Percentiles rank a stretch among this genome's conserved stretches.
phyloP scores from a whole-genome alignment of 2,797 vertebrate species.

The Hozukius guyotensis region DNA sequence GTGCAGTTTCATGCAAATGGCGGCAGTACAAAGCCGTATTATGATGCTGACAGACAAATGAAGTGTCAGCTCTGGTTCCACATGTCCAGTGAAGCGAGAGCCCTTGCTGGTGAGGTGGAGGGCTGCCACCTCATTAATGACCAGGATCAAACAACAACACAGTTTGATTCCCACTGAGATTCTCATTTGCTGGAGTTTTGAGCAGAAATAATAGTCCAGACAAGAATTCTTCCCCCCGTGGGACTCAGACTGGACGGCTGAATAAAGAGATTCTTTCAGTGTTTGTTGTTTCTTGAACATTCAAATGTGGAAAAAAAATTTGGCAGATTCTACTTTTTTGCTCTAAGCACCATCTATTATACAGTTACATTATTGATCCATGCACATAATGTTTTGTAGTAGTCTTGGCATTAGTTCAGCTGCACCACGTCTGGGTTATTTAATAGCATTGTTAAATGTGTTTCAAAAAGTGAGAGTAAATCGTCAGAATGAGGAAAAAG shows the following conservation, averaged over 20 bases:
- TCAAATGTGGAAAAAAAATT: neutral
- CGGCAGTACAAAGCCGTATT: conserved; percentile 48
- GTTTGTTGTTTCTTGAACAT: neutral
- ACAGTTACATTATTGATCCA: neutral
- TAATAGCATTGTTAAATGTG: neutral
- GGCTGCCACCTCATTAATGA: conserved; percentile 75
- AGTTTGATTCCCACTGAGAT: conserved; percentile 49
- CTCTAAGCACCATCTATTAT: neutral
- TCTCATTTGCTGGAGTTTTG: conserved; percentile 50
- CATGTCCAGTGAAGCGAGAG: conserved; percentile 61
- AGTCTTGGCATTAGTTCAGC: neutral
- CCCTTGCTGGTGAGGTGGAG: conserved; percentile 56
- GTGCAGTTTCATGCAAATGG: conserved; percentile 26
- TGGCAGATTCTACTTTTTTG: neutral
- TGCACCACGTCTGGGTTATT: neutral
- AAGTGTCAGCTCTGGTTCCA: conserved; percentile 56
- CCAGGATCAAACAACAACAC: conserved; percentile 51
- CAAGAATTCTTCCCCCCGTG: conserved; percentile 9
- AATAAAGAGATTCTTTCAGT: conserved; percentile 10
- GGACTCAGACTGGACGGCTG: conserved; percentile 10
- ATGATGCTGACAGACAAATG: conserved; percentile 53
- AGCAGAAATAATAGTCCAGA: conserved; percentile 48
- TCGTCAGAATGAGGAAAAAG: conserved; percentile 7
- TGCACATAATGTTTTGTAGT: neutral
- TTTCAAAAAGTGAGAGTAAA: conserved; percentile 10